A percentile compares a stretch with the other conserved stretches of the same genome.
Conservation (phyloP, 2,113 vertebrate genomes). For the Podarcis muralis region DNA sequence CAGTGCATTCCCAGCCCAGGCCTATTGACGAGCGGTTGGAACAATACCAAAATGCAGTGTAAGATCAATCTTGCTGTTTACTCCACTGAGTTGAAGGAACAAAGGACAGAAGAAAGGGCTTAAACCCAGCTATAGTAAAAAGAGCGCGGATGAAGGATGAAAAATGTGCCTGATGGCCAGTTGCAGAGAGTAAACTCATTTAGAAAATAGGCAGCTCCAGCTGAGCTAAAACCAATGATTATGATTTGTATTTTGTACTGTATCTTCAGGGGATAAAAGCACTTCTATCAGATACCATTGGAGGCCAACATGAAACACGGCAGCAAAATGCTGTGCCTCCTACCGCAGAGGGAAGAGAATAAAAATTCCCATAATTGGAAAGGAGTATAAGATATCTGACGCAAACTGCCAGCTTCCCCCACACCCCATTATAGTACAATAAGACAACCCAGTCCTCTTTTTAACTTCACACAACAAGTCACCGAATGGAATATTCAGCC, state of each 20-base stretch:
- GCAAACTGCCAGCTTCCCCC: constrained; percentile 70
- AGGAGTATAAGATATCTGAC: constrained; percentile 82
- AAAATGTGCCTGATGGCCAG: constrained; percentile 80
- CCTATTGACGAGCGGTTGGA: constrained; percentile 87
- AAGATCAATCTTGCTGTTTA: constrained; percentile 91
- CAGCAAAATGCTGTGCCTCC: constrained; percentile 75
- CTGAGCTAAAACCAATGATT: constrained; percentile 95
- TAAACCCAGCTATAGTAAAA: constrained; percentile 77
- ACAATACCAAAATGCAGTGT: constrained; percentile 88
- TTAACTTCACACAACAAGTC: constrained; percentile 63
- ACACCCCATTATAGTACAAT: constrained; percentile 66
- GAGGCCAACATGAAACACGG: constrained; percentile 79
- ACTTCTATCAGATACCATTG: constrained; percentile 81
- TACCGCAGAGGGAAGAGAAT: constrained; percentile 73
- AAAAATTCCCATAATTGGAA: constrained; percentile 79
- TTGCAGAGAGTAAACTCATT: constrained; percentile 83
- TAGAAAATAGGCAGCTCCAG: constrained; percentile 93
- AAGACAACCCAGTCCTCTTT: constrained; percentile 69
- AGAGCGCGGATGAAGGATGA: constrained; percentile 74
- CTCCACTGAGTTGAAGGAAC: constrained; percentile 83
- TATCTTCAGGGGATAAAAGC: constrained; percentile 89
- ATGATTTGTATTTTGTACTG: constrained; percentile 97
- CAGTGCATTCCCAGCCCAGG: constrained; percentile 83
- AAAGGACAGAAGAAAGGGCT: constrained; percentile 86
- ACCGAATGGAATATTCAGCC: constrained; percentile 67